Conservation (phyloP, 2,797 vertebrate species). For the Hippocampus kuda region DNA sequence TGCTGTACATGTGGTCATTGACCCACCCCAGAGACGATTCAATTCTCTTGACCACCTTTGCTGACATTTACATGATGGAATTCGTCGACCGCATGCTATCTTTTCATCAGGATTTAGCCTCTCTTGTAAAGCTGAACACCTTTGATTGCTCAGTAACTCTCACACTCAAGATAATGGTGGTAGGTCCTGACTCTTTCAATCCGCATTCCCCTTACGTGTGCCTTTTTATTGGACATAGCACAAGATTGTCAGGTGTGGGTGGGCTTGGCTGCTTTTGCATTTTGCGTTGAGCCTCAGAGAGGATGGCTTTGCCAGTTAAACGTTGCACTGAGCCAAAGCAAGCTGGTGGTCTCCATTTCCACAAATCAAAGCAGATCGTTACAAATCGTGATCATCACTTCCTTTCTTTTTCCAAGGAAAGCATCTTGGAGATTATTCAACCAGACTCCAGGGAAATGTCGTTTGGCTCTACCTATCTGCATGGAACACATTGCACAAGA, state of each 20-base stretch:
- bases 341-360: conserved; percentile 60
- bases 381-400: conserved; percentile 62
- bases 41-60: conserved; percentile 49
- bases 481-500: conserved; percentile 57
- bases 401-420: conserved; percentile 59
- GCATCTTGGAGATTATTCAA: conserved; percentile 56
- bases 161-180: not conserved
- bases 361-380: conserved; percentile 64
- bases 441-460: conserved; percentile 51
- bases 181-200: conserved; percentile 19
- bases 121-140: not conserved
- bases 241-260: conserved; percentile 62
- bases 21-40: conserved; percentile 36
- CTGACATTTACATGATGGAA: conserved; percentile 15
- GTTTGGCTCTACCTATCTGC: conserved; percentile 61
- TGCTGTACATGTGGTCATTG: conserved; percentile 27
- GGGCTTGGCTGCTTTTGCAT: conserved; percentile 59
- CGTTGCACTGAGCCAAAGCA: conserved; percentile 54
- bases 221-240: conserved; percentile 34
- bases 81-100: not conserved
- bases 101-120: conserved; percentile 33
- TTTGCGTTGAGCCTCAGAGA: conserved; percentile 50
- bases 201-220: conserved; percentile 19
- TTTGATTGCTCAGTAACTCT: not conserved
- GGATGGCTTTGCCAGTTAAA: conserved; percentile 47